Evolutionary conservation across 2,797 vertebrate species (phyloP).

Genomic region (Cheirogaleus major): DNA sequence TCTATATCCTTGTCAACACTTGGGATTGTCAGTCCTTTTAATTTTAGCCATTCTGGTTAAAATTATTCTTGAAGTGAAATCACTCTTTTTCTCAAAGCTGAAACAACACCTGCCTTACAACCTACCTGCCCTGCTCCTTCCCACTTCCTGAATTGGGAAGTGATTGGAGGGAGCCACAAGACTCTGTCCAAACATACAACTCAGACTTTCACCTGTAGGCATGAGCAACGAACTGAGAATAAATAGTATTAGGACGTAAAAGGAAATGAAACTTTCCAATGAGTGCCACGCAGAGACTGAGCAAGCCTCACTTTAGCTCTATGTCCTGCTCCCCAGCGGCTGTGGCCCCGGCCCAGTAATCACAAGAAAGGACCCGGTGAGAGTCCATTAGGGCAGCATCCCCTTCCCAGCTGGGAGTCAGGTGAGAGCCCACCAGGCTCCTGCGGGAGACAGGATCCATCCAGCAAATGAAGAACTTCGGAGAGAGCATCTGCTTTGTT

Average conservation of each 20-base stretch:
- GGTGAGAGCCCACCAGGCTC: not conserved
- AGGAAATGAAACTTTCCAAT: not conserved
- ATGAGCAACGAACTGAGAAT: not conserved
- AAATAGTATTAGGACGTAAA: not conserved
- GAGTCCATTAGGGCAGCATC: not conserved
- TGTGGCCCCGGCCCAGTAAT: not conserved
- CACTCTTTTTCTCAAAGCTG: slow-evolving; percentile 26
- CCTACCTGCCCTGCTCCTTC: not conserved
- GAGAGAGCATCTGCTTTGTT: not conserved
- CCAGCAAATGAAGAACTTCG: not conserved
- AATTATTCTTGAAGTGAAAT: not conserved
- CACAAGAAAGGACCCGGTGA: not conserved
- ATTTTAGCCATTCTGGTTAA: slow-evolving; percentile 5
- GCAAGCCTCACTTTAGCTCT: not conserved
- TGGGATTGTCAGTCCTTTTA: not conserved
- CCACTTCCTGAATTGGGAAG: too few species aligned
- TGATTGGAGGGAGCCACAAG: not conserved
- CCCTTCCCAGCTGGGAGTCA: not conserved
- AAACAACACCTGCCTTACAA: not conserved
- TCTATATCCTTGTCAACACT: not conserved
- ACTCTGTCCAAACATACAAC: not conserved
- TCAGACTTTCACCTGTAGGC: not conserved
- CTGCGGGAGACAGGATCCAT: not conserved
- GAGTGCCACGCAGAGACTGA: not conserved
- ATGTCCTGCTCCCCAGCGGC: not conserved